Evolutionary conservation across 2,888 invertebrate species (phyloP).

Genomic region (Heliconius ismenius): DNA sequence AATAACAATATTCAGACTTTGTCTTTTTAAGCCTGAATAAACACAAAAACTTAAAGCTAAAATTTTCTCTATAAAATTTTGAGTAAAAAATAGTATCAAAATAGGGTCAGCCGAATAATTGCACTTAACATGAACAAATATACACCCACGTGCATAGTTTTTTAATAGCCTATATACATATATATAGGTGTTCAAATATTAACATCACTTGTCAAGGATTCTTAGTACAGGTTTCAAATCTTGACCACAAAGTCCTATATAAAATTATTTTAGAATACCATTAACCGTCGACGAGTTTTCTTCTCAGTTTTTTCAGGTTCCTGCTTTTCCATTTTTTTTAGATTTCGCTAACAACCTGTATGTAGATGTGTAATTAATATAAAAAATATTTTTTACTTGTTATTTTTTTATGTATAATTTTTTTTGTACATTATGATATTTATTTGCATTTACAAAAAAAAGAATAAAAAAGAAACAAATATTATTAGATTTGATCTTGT

Average conservation of each 20-base stretch:
- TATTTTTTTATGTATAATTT: background rate
- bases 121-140: background rate
- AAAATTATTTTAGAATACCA: background rate
- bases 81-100: background rate
- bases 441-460: too few species aligned
- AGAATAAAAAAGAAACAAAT: too few species aligned
- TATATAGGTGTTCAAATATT: background rate
- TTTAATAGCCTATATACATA: background rate
- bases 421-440: too few species aligned
- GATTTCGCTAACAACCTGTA: background rate
- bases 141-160: background rate
- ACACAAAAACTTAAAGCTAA: background rate
- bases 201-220: background rate
- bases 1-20: background rate
- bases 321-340: slow-evolving; percentile 1
- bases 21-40: slow-evolving; percentile 5
- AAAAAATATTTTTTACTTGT: background rate
- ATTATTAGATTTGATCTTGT: too few species aligned
- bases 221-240: slow-evolving; percentile 1
- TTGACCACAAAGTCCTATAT: background rate
- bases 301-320: background rate
- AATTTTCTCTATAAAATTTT: background rate
- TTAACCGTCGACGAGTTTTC: slow-evolving; percentile 7
- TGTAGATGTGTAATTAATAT: background rate
- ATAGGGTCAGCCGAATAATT: slow-evolving; percentile 1